Evolutionary conservation across 2,888 invertebrate genomes (phyloP).

Genomic region (Resseliella maxima): DNA sequence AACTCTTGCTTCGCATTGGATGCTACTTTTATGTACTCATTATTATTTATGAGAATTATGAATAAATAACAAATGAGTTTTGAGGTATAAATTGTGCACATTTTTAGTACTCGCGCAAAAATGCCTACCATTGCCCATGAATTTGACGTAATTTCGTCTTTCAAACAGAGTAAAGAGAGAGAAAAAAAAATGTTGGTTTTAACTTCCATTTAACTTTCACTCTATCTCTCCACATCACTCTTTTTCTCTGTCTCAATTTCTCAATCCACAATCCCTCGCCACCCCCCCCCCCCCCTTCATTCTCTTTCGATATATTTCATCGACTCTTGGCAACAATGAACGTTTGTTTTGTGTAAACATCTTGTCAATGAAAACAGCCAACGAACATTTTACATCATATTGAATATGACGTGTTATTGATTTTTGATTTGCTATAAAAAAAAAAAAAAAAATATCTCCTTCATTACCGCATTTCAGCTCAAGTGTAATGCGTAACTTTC

Average conservation of each 20-base stretch:
- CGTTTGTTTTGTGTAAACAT: neutral
- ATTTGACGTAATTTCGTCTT: neutral
- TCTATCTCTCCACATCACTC: no score
- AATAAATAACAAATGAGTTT: neutral
- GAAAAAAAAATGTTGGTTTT: neutral
- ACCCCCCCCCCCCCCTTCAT: no score
- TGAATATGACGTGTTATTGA: neutral
- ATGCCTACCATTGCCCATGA: neutral
- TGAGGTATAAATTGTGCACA: neutral
- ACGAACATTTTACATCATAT: neutral
- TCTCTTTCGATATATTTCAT: neutral
- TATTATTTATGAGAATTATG: slow-evolving; percentile 26
- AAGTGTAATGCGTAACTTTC: neutral
- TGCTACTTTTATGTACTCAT: neutral
- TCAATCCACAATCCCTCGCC: no score
- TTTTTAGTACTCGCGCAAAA: neutral
- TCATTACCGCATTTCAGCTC: neutral
- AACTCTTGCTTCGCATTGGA: neutral
- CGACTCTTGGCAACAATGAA: neutral
- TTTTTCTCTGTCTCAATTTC: no score
- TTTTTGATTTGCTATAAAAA: neutral
- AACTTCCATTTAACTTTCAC: neutral
- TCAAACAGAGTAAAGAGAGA: no score
- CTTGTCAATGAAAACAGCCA: neutral
- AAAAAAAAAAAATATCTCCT: neutral